Base-by-base conservation (phyloP, 2,888 invertebrate species). In the Pherbina coryleti region DNA sequence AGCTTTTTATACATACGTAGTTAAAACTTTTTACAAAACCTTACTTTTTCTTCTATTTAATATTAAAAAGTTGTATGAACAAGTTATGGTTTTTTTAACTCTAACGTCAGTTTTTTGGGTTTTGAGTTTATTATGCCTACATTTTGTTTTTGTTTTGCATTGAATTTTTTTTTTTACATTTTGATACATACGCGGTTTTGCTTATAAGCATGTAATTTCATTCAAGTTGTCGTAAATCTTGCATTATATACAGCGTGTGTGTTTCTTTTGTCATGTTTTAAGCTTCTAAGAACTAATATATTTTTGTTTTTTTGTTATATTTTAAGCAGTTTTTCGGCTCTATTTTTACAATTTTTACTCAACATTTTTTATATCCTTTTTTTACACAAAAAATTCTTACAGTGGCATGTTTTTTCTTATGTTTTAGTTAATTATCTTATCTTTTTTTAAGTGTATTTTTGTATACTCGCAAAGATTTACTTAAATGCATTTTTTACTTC, bases 181-280 rank as follows among this genome's bases (percentile, higher is more conserved):
- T 55, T 78, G 22, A 28, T 57, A 70, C 66, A 60, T 77, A 75
- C 76, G 76, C 31, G 37, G 8, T 7, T 37, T 37, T 37, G 37
- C 37, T 37, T 78, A 77, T 64, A 76, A 76, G 73, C 66, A 44
- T 71, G 66, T 66, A 77, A 75, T 77, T 79, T 75, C 75, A 78
- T 79, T 75, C 67, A 79, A 78, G 64, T 34, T 78, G 71, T 79
- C 74, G 55, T 22, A 66, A 76, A 60, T 75, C 49, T 75, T 31
- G 2, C 51, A 62, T 62, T 71, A 62, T 79, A 51, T 79, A 67
- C 62, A 37, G 17, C 8, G 51, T 69, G 2, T 44, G 11, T 11
- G 11, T 31, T 17, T 17, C 5, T 17, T 19, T 73, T 64, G 9
- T 55, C 19, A n/a, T n/a, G n/a, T n/a, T n/a, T n/a, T n/a, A n/a